phyloP scores from a whole-genome alignment of 1,140 invertebrate genomes.

The Pissodes strobi region DNA sequence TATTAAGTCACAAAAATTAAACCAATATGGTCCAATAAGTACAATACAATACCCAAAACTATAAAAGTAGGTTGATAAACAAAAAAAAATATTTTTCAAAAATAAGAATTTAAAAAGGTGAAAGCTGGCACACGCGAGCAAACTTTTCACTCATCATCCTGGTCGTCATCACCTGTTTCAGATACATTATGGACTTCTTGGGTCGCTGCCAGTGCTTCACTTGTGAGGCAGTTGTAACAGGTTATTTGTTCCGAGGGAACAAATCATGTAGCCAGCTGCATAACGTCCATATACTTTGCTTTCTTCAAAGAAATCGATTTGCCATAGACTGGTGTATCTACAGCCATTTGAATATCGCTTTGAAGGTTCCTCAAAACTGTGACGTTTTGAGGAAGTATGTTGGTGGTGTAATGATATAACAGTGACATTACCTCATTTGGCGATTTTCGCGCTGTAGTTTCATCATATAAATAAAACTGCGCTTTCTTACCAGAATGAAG shows the following conservation, averaged over 20 bases:
- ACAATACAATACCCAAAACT: background rate
- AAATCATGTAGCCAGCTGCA: constrained; percentile 15
- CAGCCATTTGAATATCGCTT: background rate
- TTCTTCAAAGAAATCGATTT: constrained; percentile 2
- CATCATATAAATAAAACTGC: too few relatives aligned
- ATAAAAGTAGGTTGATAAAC: background rate
- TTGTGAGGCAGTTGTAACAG: constrained; percentile 6
- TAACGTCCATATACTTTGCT: constrained; percentile 5
- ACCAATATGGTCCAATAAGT: background rate
- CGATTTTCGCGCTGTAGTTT: too few relatives aligned
- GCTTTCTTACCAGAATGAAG: too few relatives aligned
- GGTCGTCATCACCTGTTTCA: too few relatives aligned
- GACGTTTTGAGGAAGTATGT: too few relatives aligned
- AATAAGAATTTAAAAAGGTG: background rate
- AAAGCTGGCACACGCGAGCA: background rate
- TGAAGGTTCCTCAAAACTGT: background rate
- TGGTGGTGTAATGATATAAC: too few relatives aligned
- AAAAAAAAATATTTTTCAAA: background rate
- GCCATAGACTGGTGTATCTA: constrained; percentile 4
- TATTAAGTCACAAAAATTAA: too few relatives aligned
- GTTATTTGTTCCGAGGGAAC: constrained; percentile 5
- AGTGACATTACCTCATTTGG: too few relatives aligned
- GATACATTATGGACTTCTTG: background rate
- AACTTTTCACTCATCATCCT: too few relatives aligned
- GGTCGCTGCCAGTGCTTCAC: constrained; percentile 9